Evolutionary conservation across 2,888 invertebrate species (phyloP).

Genomic region (Eurytoma adleriae): DNA sequence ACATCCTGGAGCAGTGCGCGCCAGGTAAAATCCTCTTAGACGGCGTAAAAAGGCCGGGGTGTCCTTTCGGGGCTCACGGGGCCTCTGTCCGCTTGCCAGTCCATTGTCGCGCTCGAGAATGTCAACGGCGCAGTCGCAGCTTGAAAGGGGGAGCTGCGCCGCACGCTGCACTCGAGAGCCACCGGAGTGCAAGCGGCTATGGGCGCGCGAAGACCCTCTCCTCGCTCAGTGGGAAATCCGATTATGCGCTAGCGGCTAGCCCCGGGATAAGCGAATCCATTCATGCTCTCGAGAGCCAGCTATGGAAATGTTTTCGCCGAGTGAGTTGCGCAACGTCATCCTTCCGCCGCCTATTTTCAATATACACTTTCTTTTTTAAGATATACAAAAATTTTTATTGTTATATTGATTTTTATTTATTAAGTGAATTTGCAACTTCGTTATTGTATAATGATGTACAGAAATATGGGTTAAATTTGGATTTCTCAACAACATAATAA

Average conservation of each 20-base stretch:
- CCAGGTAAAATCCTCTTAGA: slow-evolving; percentile 70
- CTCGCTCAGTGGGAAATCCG: slow-evolving; percentile 67
- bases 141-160: slow-evolving; percentile 61
- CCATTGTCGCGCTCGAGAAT: slow-evolving; percentile 72
- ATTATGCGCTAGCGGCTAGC: slow-evolving; percentile 63
- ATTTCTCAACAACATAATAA: not conserved
- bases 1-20: slow-evolving; percentile 63
- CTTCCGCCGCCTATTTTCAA: not conserved
- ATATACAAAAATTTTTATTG: too few relatives aligned
- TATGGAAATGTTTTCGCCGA: slow-evolving; percentile 1
- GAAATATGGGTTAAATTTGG: not conserved
- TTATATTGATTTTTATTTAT: too few relatives aligned
- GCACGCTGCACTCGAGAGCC: not conserved
- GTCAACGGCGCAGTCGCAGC: slow-evolving; percentile 65
- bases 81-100: slow-evolving; percentile 63
- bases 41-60: slow-evolving; percentile 65
- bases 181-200: not conserved
- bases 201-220: not conserved
- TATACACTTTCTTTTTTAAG: too few relatives aligned
- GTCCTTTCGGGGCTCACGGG: slow-evolving; percentile 52
- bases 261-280: too few relatives aligned
- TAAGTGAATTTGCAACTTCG: not conserved
- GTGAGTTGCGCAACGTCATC: slow-evolving; percentile 39
- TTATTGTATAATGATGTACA: too few relatives aligned
- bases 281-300: not conserved